Evolutionary conservation across 2,797 vertebrate species (phyloP).

Genomic region (Artibeus lituratus): DNA sequence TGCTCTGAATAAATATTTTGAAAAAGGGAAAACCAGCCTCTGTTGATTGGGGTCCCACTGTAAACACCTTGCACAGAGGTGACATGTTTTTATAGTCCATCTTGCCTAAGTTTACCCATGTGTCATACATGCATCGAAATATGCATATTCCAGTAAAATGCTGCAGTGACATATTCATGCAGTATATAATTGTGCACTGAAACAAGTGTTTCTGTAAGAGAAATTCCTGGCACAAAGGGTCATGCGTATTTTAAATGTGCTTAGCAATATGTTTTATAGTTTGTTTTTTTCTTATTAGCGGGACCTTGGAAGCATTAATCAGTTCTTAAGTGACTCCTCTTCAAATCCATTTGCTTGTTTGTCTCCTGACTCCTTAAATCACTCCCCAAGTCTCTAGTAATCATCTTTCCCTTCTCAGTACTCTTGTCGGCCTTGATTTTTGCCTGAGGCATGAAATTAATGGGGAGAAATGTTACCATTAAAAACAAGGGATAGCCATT

Average conservation of each 20-base stretch:
- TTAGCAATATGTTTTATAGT: not conserved
- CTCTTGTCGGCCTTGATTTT: not conserved
- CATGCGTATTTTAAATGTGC: not conserved
- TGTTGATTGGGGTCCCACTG: not conserved
- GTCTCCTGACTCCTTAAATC: slow-evolving; percentile 7
- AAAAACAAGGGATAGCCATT: not conserved
- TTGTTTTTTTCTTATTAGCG: not conserved
- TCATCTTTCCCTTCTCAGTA: not conserved
- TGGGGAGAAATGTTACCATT: not conserved
- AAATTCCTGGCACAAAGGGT: not conserved
- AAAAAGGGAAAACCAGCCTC: not conserved
- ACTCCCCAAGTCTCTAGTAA: not conserved
- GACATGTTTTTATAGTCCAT: not conserved
- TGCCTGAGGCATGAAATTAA: not conserved
- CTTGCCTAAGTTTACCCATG: rapidly evolving
- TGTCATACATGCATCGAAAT: not conserved
- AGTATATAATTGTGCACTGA: not conserved
- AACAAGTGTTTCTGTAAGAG: not conserved
- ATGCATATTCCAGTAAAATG: rapidly evolving
- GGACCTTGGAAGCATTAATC: not conserved
- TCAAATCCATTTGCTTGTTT: not conserved
- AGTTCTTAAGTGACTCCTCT: not conserved
- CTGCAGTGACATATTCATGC: not conserved
- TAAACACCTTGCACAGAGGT: not conserved
- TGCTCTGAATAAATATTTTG: not conserved